phyloP scores from a whole-genome alignment of 2,888 invertebrate genomes.

The Chaitophorus viminalis region DNA sequence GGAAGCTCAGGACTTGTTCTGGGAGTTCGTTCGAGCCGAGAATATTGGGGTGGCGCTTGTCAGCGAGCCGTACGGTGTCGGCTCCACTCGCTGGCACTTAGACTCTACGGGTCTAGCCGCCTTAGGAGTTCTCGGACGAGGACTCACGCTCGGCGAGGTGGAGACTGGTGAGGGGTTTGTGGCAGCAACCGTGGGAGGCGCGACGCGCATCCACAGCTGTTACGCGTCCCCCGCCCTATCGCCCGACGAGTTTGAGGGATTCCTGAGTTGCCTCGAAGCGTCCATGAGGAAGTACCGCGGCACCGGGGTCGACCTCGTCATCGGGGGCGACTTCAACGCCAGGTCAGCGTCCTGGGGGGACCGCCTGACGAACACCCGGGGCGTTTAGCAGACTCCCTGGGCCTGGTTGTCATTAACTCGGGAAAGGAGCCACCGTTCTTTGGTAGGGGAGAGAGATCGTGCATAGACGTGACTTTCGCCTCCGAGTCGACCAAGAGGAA shows the following conservation, averaged over 20 bases:
- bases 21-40: background rate
- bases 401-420: background rate
- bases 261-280: background rate
- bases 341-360: background rate
- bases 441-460: background rate
- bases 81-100: background rate
- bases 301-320: background rate
- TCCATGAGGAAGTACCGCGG: background rate
- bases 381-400: background rate
- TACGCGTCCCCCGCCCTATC: background rate
- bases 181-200: no score
- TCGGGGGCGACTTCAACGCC: background rate
- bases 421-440: background rate
- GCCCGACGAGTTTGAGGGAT: no score
- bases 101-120: background rate
- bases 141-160: background rate
- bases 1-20: background rate
- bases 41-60: background rate
- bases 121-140: background rate
- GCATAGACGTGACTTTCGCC: background rate
- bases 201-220: background rate
- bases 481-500: background rate
- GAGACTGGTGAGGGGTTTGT: no score
- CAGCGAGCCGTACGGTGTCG: background rate
- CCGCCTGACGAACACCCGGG: background rate